Evolutionary conservation across 2,797 vertebrate species (phyloP), one percentile per base, ranked within the genome.

Genomic region (Muraenolepis orangiensis): DNA sequence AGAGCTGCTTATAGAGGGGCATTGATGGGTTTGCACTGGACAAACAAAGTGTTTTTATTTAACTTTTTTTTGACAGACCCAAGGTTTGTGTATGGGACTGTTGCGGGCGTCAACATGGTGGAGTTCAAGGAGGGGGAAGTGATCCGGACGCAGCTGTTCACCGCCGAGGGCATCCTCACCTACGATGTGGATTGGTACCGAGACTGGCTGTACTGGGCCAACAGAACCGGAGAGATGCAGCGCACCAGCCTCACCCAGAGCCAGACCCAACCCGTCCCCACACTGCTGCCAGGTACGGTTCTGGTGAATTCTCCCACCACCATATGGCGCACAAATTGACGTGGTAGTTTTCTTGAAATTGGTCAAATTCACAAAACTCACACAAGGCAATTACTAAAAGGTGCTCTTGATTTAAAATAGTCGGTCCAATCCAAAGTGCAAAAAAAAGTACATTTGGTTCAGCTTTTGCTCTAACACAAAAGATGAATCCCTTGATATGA

Each of bases 131-230:
- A 86, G 7, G 82, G 78, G 68, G 83, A 82, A 2, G 80, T 57
- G 14, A 36, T 74, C 0, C 85, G 89, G 77, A 87, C 76, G 0
- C 66, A 71, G 51, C 81, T 97, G n/a, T 91, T 93, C 70, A 74
- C 95, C 8, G 72, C 85, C 0, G 86, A 92, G 4, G 70, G 89
- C 32, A 78, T 96, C 69, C 82, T 91, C 42, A 90, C 96, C 2
- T 94, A 97, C 87, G 96, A 96, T 13, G 30, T 97, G 28, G 94
- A 96, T 85, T 98, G 95, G 96, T 91, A 91, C 81, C 93, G 92
- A 82, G 90, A 92, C 0, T 88, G 92, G 81, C 72, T 96, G 23
- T 96, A 97, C 8, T 97, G 96, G 91, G 88, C 90, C 0, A 95
- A 96, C 87, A 81, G 91, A 7, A 92, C 16, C 1, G 95, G 96